These are phyloP conservation scores for Gymnarchus niloticus DNA, from an alignment of 2,113 vertebrate genomes.

Conservation along the genomic window DNA sequence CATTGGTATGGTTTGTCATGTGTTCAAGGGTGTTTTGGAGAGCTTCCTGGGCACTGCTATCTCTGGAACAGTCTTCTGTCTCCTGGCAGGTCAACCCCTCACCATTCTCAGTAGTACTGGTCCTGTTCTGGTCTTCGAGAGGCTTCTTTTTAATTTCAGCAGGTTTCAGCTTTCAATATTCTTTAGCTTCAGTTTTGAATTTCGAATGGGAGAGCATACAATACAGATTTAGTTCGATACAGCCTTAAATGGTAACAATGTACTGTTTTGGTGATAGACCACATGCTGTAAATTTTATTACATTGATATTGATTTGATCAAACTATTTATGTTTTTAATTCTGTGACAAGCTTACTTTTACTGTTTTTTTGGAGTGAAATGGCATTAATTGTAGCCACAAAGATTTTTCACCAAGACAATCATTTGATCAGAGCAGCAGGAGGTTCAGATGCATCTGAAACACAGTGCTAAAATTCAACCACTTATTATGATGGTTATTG, in stretches of 20 bases:
- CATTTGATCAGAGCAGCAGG: too few relatives aligned
- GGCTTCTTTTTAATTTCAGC: conserved; percentile 97
- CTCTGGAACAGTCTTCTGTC: conserved; percentile 81
- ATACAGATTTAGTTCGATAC: background rate
- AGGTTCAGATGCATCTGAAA: too few relatives aligned
- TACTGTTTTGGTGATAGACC: background rate
- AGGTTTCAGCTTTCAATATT: conserved; percentile 59
- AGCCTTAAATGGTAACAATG: background rate
- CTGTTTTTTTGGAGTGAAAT: background rate
- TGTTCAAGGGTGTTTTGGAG: conserved; percentile 84
- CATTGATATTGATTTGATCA: background rate
- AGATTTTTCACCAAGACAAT: too few relatives aligned
- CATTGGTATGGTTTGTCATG: conserved; percentile 6
- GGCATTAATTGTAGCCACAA: background rate
- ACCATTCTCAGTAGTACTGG: conserved; percentile 96
- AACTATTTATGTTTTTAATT: background rate
- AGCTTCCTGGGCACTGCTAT: conserved; percentile 95
- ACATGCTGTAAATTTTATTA: background rate
- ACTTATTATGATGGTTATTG: background rate
- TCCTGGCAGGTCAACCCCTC: conserved; percentile 88
- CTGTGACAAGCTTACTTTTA: background rate
- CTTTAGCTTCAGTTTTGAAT: background rate
- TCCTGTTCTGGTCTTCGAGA: conserved; percentile 92
- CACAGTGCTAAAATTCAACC: background rate
- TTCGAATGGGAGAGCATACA: background rate